phyloP scores from a whole-genome alignment of 2,888 invertebrate genomes.

The Tipula lateralis region DNA sequence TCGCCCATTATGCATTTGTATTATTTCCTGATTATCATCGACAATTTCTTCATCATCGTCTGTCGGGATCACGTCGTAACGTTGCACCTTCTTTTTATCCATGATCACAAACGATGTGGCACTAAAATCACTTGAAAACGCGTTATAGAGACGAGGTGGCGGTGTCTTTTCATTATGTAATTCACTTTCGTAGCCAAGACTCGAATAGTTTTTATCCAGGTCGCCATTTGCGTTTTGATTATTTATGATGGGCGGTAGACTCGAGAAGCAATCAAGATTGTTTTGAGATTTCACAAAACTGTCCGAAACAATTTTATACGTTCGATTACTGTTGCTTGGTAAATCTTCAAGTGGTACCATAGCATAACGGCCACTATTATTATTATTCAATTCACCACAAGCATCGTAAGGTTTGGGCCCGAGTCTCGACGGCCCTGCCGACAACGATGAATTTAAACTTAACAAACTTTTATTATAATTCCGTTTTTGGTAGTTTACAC shows the following conservation, averaged over 20 bases:
- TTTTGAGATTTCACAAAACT: constrained; percentile 48
- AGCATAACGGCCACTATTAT: constrained; percentile 50
- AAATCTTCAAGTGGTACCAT: constrained; percentile 53
- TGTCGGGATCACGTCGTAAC: constrained; percentile 61
- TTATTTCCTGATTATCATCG: constrained; percentile 49
- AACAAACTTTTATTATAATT: constrained; percentile 27
- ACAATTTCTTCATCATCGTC: constrained; percentile 55
- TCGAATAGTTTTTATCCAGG: not conserved
- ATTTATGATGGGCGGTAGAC: constrained; percentile 41
- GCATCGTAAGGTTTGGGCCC: constrained; percentile 37
- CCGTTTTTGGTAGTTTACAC: constrained; percentile 33
- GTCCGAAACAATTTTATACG: constrained; percentile 46
- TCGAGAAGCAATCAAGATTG: constrained; percentile 44
- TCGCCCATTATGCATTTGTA: constrained; percentile 49
- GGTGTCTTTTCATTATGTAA: not conserved
- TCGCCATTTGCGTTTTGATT: not conserved
- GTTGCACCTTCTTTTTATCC: constrained; percentile 53
- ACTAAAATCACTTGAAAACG: constrained; percentile 49
- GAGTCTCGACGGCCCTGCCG: constrained; percentile 37
- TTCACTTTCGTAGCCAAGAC: not conserved
- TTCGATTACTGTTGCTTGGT: constrained; percentile 38
- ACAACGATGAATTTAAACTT: not conserved
- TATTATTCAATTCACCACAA: constrained; percentile 34
- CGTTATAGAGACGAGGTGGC: constrained; percentile 43
- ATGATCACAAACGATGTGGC: constrained; percentile 50